A percentile compares a stretch with the other conserved stretches of the same genome.
Evolutionary conservation across 1,140 invertebrate species (phyloP).

Genomic region (Pentalonia nigronervosa): DNA sequence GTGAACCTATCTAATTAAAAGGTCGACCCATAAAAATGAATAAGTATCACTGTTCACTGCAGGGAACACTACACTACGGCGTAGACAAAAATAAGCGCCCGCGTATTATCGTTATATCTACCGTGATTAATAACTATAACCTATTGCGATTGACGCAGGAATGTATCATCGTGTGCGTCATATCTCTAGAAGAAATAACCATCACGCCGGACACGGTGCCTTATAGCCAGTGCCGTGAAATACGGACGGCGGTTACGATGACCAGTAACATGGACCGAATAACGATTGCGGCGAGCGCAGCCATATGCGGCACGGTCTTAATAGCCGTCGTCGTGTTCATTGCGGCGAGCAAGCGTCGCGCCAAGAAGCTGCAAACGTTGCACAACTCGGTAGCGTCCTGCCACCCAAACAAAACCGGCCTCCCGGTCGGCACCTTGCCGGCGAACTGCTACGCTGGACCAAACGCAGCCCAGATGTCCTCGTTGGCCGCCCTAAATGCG

Average conservation of each 20-base stretch:
- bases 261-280: slow-evolving; percentile 92
- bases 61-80: too few species aligned
- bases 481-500: slow-evolving; percentile 77
- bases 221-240: slow-evolving; percentile 85
- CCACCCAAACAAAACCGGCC: slow-evolving; percentile 62
- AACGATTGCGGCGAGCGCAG: slow-evolving; percentile 89
- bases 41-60: too few species aligned
- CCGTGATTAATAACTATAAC: not conserved
- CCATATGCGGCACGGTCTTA: slow-evolving; percentile 91
- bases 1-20: not conserved
- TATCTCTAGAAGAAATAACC: slow-evolving; percentile 85
- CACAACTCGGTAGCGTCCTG: slow-evolving; percentile 64
- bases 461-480: slow-evolving; percentile 77
- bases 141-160: slow-evolving; percentile 68
- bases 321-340: slow-evolving; percentile 83
- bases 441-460: slow-evolving; percentile 73
- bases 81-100: too few species aligned
- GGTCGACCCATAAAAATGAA: too few species aligned
- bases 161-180: slow-evolving; percentile 91
- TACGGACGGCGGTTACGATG: slow-evolving; percentile 80
- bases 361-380: slow-evolving; percentile 77
- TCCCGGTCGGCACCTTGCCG: slow-evolving; percentile 73
- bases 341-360: slow-evolving; percentile 73
- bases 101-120: not conserved
- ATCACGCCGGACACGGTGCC: slow-evolving; percentile 86